These are phyloP conservation scores for Stomatorhinus walkeri DNA, from an alignment of 2,797 vertebrate genomes.

Conservation along the genomic window DNA sequence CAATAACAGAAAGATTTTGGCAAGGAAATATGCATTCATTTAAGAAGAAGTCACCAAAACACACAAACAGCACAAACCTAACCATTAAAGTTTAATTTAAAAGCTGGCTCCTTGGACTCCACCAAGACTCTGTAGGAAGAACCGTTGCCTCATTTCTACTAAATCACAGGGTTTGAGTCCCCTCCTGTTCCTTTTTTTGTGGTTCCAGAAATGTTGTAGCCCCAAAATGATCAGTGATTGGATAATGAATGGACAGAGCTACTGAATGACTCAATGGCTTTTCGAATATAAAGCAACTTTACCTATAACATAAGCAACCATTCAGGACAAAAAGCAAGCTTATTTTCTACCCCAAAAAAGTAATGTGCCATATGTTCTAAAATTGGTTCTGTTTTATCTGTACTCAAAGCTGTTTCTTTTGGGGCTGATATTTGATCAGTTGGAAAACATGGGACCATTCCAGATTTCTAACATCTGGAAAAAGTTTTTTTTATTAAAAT, in stretches of 20 bases:
- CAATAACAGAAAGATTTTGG: background rate
- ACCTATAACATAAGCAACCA: background rate
- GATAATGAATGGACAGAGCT: background rate
- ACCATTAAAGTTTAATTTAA: background rate
- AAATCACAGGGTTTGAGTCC: background rate
- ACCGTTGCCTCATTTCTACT: background rate
- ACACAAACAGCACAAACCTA: background rate
- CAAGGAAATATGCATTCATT: background rate
- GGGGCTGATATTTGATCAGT: conserved; percentile 13
- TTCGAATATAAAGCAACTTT: background rate
- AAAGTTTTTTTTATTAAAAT: background rate
- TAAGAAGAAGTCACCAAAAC: background rate
- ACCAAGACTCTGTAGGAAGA: background rate
- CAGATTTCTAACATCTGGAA: conserved; percentile 13
- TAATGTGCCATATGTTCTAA: background rate
- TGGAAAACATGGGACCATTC: conserved; percentile 8
- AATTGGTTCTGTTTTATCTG: conserved; percentile 12
- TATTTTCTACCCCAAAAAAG: background rate
- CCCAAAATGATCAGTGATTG: background rate
- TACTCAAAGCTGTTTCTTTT: conserved; percentile 5
- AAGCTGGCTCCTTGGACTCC: background rate
- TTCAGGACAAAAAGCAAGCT: background rate
- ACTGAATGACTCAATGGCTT: background rate
- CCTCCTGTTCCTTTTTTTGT: background rate
- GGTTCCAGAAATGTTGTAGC: background rate